Evolutionary conservation across 2,113 vertebrate genomes (phyloP).

Genomic region (Spheniscus mendiculus): DNA sequence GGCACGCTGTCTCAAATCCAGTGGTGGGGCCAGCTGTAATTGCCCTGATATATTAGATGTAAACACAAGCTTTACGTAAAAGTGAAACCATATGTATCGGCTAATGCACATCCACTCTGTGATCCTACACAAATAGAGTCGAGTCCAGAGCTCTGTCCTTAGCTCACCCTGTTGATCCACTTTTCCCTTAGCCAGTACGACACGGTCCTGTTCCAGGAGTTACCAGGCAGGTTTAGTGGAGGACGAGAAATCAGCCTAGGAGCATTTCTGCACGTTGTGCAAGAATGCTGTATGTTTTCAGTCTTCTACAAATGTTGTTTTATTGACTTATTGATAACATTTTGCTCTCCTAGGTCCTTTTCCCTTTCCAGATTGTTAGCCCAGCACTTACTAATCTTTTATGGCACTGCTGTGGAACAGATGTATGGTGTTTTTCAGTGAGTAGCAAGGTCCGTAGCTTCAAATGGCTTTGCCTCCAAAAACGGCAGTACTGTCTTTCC

Average conservation of each 20-base stretch:
- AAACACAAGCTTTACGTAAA: neutral
- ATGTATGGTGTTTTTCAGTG: neutral
- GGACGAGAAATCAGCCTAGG: neutral
- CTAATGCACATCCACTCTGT: neutral
- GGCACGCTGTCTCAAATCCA: neutral
- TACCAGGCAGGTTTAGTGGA: constrained; percentile 27
- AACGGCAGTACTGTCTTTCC: neutral
- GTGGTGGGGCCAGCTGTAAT: neutral
- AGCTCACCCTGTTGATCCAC: constrained; percentile 49
- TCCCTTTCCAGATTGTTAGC: constrained; percentile 42
- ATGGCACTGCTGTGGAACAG: neutral
- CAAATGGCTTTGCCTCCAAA: neutral
- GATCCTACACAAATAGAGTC: neutral
- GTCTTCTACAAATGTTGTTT: constrained; percentile 4
- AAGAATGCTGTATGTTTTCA: neutral
- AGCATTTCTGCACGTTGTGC: neutral
- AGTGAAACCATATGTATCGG: constrained; percentile 14
- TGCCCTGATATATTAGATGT: neutral
- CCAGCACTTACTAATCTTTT: constrained; percentile 10
- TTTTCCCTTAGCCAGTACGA: neutral
- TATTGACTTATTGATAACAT: constrained; percentile 50
- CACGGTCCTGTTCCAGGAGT: neutral
- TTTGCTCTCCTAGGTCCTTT: constrained; percentile 17
- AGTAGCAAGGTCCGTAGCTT: neutral
- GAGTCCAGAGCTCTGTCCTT: constrained; percentile 33